phyloP scores from a whole-genome alignment of 2,888 invertebrate genomes.

The Amphipoea lucens region DNA sequence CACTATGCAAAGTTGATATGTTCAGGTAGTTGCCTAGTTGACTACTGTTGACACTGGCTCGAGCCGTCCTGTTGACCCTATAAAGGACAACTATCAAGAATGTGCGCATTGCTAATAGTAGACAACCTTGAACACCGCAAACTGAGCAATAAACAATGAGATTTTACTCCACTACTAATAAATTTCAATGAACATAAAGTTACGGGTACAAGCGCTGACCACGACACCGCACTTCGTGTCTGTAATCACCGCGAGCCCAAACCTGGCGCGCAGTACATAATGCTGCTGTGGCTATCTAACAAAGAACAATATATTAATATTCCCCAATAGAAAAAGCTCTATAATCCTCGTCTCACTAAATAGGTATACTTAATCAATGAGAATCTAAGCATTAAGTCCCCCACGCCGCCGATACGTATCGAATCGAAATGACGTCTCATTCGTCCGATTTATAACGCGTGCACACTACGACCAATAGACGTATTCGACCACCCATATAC shows the following conservation, averaged over 20 bases:
- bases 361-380: constrained; percentile 87
- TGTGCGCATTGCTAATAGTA: constrained; percentile 49
- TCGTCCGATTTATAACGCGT: constrained; percentile 85
- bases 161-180: constrained; percentile 58
- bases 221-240: constrained; percentile 39
- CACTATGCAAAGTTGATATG: neutral
- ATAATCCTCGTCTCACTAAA: constrained; percentile 83
- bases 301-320: constrained; percentile 66
- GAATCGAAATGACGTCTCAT: constrained; percentile 89
- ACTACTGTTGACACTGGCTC: constrained; percentile 12
- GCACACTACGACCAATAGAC: constrained; percentile 72
- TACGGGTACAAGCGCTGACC: constrained; percentile 25
- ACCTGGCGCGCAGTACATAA: constrained; percentile 41
- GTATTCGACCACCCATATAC: constrained; percentile 68
- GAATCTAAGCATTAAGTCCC: constrained; percentile 83
- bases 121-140: constrained; percentile 42
- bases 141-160: constrained; percentile 60
- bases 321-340: constrained; percentile 67
- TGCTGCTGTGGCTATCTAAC: constrained; percentile 33
- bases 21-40: neutral
- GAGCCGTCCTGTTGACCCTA: constrained; percentile 35
- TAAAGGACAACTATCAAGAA: constrained; percentile 58
- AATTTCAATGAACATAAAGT: constrained; percentile 54
- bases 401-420: constrained; percentile 84
- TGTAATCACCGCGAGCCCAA: constrained; percentile 10